Conservation (phyloP, 2,797 vertebrate genomes). For the Pantherophis alleghaniensis region DNA sequence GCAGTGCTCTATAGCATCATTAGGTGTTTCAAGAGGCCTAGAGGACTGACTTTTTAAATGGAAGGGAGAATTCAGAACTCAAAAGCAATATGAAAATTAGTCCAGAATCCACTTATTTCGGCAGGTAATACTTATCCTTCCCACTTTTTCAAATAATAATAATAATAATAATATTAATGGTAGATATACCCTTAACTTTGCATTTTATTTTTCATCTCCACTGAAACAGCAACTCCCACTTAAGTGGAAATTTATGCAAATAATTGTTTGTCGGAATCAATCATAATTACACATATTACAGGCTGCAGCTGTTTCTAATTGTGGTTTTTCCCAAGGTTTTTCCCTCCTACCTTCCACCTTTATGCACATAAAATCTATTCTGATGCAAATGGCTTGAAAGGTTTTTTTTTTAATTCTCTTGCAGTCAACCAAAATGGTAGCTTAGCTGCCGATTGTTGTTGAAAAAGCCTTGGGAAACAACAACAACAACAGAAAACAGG, state of each 20-base stretch:
- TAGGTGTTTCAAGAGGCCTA: not conserved
- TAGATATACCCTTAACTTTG: constrained; percentile 61
- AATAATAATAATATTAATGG: constrained; percentile 50
- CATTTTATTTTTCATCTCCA: constrained; percentile 57
- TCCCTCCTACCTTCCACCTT: constrained; percentile 59
- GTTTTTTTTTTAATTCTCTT: constrained; percentile 67
- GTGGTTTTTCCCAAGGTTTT: constrained; percentile 71
- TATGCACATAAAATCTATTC: constrained; percentile 65
- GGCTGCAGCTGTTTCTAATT: constrained; percentile 80
- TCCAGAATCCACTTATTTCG: constrained; percentile 32
- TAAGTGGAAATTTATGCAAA: constrained; percentile 85
- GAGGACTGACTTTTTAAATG: not conserved
- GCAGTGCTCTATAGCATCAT: too few species aligned
- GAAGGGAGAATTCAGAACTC: not conserved
- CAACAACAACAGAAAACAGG: not conserved
- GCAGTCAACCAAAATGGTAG: constrained; percentile 57
- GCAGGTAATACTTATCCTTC: constrained; percentile 21
- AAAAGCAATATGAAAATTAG: not conserved
- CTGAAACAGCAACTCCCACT: constrained; percentile 80
- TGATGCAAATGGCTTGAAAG: constrained; percentile 66
- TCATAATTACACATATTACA: constrained; percentile 88
- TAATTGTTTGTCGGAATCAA: constrained; percentile 95
- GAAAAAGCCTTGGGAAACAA: constrained; percentile 36
- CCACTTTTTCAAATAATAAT: constrained; percentile 25
- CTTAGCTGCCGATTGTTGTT: constrained; percentile 43